Evolutionary conservation across 2,888 invertebrate species (phyloP).

Genomic region (Linyphia triangularis): DNA sequence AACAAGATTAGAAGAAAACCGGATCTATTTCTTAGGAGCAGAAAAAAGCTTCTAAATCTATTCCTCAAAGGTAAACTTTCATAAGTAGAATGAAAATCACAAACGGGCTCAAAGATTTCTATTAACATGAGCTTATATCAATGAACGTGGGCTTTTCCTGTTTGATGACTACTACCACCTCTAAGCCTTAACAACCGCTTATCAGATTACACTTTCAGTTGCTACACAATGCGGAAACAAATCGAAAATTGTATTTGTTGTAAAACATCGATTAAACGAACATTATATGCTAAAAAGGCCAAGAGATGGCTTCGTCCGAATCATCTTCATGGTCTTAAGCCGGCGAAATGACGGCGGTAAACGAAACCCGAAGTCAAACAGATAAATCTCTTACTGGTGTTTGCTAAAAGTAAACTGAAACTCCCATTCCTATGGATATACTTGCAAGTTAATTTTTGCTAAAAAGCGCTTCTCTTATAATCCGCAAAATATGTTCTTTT

Average conservation of each 20-base stretch:
- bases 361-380: conserved; percentile 27
- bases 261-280: neutral
- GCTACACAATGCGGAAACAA: neutral
- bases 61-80: no score
- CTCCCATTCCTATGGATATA: neutral
- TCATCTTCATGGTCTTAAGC: conserved; percentile 42
- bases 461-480: conserved; percentile 25
- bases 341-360: conserved; percentile 28
- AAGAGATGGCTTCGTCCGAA: neutral
- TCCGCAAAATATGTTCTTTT: conserved; percentile 31
- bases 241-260: neutral
- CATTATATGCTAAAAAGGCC: neutral
- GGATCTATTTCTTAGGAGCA: no score
- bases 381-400: conserved; percentile 50
- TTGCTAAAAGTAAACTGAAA: conserved; percentile 53
- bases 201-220: neutral
- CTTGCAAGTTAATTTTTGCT: neutral
- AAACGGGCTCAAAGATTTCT: no score
- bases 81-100: no score
- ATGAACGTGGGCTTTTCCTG: neutral
- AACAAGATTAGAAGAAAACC: no score
- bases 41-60: no score
- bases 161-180: neutral
- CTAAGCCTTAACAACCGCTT: neutral
- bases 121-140: neutral